A percentile compares a stretch with the other conserved stretches of the same genome.
Conservation (phyloP, 2,797 vertebrate species). For the Pseudochaenichthys georgianus region DNA sequence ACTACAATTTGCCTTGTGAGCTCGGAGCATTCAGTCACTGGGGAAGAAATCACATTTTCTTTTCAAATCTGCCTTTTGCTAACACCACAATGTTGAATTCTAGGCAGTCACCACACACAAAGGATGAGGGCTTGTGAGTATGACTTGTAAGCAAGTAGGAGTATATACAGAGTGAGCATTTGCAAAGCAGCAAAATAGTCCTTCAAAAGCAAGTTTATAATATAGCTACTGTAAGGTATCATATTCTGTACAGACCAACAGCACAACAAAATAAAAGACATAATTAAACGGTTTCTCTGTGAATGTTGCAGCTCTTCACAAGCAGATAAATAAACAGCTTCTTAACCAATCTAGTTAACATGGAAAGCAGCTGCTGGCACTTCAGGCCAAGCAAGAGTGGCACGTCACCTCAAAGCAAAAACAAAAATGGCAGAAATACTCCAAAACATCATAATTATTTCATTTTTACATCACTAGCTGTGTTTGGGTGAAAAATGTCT, state of each 20-base stretch:
- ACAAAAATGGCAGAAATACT: neutral
- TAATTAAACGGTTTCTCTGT: neutral
- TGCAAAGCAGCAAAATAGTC: neutral
- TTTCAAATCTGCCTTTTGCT: conserved; percentile 43
- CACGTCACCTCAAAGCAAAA: neutral
- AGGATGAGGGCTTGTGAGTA: conserved; percentile 18
- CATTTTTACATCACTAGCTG: neutral
- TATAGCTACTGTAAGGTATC: neutral
- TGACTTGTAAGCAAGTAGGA: conserved; percentile 2
- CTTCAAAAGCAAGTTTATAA: neutral
- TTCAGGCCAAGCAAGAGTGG: conserved; percentile 6
- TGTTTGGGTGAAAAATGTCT: neutral
- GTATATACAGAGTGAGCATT: neutral
- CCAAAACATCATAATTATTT: conserved; percentile 5
- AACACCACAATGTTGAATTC: conserved; percentile 30
- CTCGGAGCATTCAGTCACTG: conserved; percentile 56
- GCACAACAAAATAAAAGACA: neutral
- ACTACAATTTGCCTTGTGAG: conserved; percentile 78
- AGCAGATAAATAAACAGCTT: conserved; percentile 2
- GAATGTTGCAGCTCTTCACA: neutral
- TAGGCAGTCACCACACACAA: conserved; percentile 23
- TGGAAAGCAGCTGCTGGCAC: neutral
- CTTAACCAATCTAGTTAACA: neutral
- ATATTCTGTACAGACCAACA: neutral
- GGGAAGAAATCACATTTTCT: conserved; percentile 62